A percentile compares a stretch with the other conserved stretches of the same genome.
phyloP scores from a whole-genome alignment of 2,797 vertebrate genomes.

The Ctenopoma multispine region DNA sequence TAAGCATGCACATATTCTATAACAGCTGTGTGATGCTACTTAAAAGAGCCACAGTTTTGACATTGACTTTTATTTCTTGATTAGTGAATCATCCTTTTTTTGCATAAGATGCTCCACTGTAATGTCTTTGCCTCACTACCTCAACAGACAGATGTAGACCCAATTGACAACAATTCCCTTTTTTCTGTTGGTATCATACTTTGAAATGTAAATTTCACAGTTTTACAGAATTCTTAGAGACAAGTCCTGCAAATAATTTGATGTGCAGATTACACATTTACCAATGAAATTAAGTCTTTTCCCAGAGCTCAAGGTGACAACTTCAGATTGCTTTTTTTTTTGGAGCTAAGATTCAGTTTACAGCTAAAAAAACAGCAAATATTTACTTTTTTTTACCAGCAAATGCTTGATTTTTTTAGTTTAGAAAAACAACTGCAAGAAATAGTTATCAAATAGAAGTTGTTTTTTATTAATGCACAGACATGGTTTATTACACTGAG shows the following conservation, averaged over 20 bases:
- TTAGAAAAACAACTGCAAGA: background rate
- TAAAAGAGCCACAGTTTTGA: background rate
- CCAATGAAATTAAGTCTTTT: too few relatives aligned
- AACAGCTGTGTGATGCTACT: background rate
- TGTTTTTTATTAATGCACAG: too few relatives aligned
- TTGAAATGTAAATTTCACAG: background rate
- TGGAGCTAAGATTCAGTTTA: too few relatives aligned
- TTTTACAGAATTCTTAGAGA: background rate
- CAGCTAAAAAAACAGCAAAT: background rate
- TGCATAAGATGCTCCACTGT: background rate
- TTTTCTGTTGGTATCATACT: too few relatives aligned
- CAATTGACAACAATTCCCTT: too few relatives aligned
- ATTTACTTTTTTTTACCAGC: background rate
- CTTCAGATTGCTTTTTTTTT: too few relatives aligned
- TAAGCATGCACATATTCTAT: background rate
- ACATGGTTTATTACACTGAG: too few relatives aligned
- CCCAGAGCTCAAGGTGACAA: too few relatives aligned
- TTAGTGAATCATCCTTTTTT: slow-evolving; percentile 24
- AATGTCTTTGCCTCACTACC: background rate
- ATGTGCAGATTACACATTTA: too few relatives aligned
- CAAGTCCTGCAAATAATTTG: too few relatives aligned
- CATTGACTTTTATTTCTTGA: background rate
- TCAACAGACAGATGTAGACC: slow-evolving; percentile 2
- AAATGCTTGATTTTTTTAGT: background rate
- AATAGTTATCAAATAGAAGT: too few relatives aligned